Conservation (phyloP, 2,888 invertebrate genomes). For the Anthrax anthrax region DNA sequence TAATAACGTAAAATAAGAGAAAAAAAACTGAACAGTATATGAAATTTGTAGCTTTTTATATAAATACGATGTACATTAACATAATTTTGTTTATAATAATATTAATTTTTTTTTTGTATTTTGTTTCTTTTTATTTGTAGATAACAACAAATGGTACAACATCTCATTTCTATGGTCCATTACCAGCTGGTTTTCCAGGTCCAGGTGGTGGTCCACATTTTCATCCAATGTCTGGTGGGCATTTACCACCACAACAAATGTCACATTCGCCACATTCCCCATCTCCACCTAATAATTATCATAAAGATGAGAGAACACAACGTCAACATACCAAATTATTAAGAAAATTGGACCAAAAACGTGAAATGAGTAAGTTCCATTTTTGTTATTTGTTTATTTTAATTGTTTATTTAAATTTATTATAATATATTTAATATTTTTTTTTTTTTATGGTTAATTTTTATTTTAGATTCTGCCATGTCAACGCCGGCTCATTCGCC, state of each 20-base stretch:
- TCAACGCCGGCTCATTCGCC: conserved; percentile 45
- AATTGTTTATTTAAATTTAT: not conserved
- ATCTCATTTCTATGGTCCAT: conserved; percentile 50
- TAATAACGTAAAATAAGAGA: too few relatives aligned
- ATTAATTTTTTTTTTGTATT: too few relatives aligned
- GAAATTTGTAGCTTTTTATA: too few relatives aligned
- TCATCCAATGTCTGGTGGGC: conserved; percentile 27
- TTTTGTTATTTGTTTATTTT: not conserved
- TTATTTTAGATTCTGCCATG: conserved; percentile 23
- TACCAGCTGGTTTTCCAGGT: conserved; percentile 40
- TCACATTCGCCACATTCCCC: conserved; percentile 55
- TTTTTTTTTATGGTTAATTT: not conserved
- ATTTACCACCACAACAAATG: conserved; percentile 30
- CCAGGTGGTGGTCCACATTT: conserved; percentile 32
- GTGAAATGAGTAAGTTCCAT: conserved; percentile 42
- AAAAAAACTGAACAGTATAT: too few relatives aligned
- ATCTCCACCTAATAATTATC: conserved; percentile 46
- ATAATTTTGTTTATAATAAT: too few relatives aligned
- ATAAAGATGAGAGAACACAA: conserved; percentile 66
- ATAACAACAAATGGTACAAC: conserved; percentile 55
- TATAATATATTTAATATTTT: too few relatives aligned
- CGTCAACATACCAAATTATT: conserved; percentile 62
- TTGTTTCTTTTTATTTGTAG: conserved; percentile 31
- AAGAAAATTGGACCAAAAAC: conserved; percentile 57
- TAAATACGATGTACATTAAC: too few relatives aligned